Base-by-base conservation (phyloP, 1,140 invertebrate species). In the Drosophila aff. region DNA sequence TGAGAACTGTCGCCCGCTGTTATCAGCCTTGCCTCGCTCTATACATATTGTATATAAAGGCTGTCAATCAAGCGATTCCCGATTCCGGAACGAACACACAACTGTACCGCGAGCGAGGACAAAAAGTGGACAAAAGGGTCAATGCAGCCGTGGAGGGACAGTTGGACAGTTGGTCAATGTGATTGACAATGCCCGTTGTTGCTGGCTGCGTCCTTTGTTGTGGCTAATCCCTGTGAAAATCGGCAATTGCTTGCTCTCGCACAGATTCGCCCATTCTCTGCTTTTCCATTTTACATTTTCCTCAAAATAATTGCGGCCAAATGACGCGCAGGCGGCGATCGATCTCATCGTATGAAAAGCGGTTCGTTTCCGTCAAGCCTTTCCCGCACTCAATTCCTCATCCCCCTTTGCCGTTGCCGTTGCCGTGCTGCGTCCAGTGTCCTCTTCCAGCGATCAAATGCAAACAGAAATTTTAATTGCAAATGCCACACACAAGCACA, bases 141-240 rank as follows among this genome's bases (percentile, higher is more conserved):
- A 90, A 62, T n/a, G 33, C 36, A 52, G 33, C 47, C 10, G 47
- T 9, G 44, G 49, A 38, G 31, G 41, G 71, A 60, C 72, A 82
- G 71, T 86, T 82, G 41, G 71, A 60, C 72, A 82, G 71, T 86
- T 82, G 83, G 79, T 46, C 81, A 72, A 23, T 23, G 71, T 57
- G 58, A 46, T 61, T 64, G 67, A 84, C 85, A 90, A 84, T 40
- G 21, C 33, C 23, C 15, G 18, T 3, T 3, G 15, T 3, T 6
- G 28, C 49, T 33, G 28, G 28, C 55, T 49, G 40, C 66, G 63
- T 21, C 55, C 55, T 78, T 89, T 89, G 84, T 89, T 81, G 52
- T 84, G 76, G 85, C 76, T 90, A 90, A 90, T 90, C 85, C 74
- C 86, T 90, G 85, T 91, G 86, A 82, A 90, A 90, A 90, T 90